Conservation (phyloP, 1,140 invertebrate species). For the Teleogryllus occipitalis region DNA sequence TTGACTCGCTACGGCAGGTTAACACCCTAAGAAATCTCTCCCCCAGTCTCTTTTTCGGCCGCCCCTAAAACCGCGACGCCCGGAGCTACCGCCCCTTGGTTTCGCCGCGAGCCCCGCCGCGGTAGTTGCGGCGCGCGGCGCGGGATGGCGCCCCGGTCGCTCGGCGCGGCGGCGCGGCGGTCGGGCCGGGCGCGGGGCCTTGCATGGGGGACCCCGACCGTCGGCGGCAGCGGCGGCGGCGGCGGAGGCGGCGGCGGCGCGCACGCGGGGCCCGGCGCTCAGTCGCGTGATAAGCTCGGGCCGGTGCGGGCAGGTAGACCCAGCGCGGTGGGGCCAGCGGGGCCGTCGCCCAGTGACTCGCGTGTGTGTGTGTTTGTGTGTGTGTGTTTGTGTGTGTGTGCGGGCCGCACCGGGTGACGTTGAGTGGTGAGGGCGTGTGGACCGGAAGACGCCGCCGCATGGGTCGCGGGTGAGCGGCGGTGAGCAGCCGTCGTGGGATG, state of each 20-base stretch:
- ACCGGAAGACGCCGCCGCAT: too few relatives aligned
- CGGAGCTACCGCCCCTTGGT: not conserved
- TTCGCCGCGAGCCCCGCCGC: too few relatives aligned
- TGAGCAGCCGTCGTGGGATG: too few relatives aligned
- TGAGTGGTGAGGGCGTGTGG: not conserved
- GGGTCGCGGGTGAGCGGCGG: too few relatives aligned
- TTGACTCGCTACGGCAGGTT: too few relatives aligned
- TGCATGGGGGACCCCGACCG: not conserved
- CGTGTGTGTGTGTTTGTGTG: constrained; percentile 12
- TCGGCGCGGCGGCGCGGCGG: not conserved
- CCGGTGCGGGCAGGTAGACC: constrained; percentile 1
- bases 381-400: constrained; percentile 9
- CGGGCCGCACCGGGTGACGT: not conserved
- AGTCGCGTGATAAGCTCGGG: not conserved
- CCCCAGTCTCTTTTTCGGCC: too few relatives aligned
- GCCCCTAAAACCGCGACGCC: too few relatives aligned
- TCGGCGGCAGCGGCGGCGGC: not conserved
- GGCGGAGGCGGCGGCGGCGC: not conserved
- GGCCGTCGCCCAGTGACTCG: not conserved
- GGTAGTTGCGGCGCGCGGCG: not conserved
- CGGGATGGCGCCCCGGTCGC: not conserved
- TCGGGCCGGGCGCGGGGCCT: not conserved
- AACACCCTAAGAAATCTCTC: too few relatives aligned
- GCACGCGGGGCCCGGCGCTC: not conserved
- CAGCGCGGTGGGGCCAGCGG: not conserved